Base-by-base conservation (phyloP, 1,140 invertebrate species). In the Contarinia nasturtii region DNA sequence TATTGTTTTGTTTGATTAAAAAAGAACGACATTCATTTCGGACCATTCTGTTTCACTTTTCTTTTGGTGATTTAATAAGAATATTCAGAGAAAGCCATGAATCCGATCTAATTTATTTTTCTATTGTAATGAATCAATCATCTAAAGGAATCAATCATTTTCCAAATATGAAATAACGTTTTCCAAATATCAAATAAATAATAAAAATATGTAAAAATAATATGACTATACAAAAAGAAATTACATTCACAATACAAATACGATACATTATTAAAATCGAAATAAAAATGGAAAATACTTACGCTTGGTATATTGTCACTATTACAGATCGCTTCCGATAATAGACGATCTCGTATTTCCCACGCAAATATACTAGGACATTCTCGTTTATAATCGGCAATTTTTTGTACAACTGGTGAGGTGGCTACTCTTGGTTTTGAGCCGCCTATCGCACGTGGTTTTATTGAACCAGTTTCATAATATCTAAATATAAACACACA, bases 301-400 rank as follows among this genome's bases (percentile, higher is more conserved):
- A 99, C 96, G 66, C 92, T 97, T 49, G 96, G 96, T 56, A 99
- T 98, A 69, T 96, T 98, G 68, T 99, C 96, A 67, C 93, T 93
- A 66, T 88, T 95, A 73, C 96, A 99, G 48, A 96, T 85, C 51
- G 85, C 88, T 66, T 99, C 96, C 44, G 87, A 85, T 18, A 98
- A 73, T 47, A 99, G 76, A 62, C 93, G 77, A 63, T 96, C 92
- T 17, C 92, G 70, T 61, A 97, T 97, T 72, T 97, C 92, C 92
- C 92, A 97, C 5, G 92, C 92, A 69, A 97, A 97, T 65, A 97
- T 97, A 49, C 89, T 93, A 2, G 92, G 92, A 64, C 90, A 94
- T 66, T 96, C 92, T 11, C 88, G 68, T 67, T 97, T 97, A 75
- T 92, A 96, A 53, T 87, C 80, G 22, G 90, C 86, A 55, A 97